Conservation (phyloP, 2,113 vertebrate species). For the Psittacula cyanocephala region DNA sequence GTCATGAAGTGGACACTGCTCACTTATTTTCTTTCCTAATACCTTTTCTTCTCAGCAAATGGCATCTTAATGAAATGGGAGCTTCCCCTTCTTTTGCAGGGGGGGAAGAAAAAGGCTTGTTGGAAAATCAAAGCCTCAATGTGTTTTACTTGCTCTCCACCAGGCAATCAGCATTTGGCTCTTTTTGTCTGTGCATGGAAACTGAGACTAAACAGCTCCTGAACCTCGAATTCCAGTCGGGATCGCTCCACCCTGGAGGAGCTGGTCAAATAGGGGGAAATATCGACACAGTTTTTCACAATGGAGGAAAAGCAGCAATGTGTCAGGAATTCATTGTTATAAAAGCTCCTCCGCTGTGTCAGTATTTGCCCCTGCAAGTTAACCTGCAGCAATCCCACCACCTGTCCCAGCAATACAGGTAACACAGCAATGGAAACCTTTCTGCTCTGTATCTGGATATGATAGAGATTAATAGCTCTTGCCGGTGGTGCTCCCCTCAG, state of each 20-base stretch:
- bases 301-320: neutral
- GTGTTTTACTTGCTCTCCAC: neutral
- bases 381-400: neutral
- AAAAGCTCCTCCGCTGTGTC: neutral
- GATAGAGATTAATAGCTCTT: neutral
- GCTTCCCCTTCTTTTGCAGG: neutral
- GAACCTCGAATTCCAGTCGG: neutral
- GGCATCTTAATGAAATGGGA: slow-evolving; percentile 22
- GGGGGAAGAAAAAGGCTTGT: neutral
- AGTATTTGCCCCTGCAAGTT: neutral
- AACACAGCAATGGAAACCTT: neutral
- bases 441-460: neutral
- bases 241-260: neutral
- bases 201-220: neutral
- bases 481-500: neutral
- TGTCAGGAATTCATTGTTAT: neutral
- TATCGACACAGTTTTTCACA: neutral
- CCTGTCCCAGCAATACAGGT: neutral
- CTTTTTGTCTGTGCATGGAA: neutral
- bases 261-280: neutral
- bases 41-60: neutral
- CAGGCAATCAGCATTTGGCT: neutral
- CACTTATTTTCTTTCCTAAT: neutral
- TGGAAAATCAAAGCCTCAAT: neutral
- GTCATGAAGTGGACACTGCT: neutral